Evolutionary conservation across 2,797 vertebrate species (phyloP).

Genomic region (Neostethus bicornis): DNA sequence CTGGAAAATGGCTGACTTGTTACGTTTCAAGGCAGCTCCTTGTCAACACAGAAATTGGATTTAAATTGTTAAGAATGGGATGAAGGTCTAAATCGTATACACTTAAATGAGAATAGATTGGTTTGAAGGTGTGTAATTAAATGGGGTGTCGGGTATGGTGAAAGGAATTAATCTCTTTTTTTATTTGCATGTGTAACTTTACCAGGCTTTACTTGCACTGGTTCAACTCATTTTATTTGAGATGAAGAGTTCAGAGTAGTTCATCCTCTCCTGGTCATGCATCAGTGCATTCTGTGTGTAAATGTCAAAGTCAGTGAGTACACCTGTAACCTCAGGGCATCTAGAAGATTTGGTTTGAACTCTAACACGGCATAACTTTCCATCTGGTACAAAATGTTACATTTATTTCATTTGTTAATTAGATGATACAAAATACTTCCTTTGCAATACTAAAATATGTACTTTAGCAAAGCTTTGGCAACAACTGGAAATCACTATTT

Average conservation of each 20-base stretch:
- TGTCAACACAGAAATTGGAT: conserved; percentile 14
- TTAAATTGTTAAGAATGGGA: conserved; percentile 18
- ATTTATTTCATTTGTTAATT: conserved; percentile 27
- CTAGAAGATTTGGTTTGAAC: conserved; percentile 36
- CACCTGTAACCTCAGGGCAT: conserved; percentile 33
- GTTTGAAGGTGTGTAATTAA: conserved; percentile 23
- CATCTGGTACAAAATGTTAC: conserved; percentile 32
- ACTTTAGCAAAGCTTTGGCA: not conserved
- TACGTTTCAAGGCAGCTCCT: conserved; percentile 8
- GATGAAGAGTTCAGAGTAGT: conserved; percentile 29
- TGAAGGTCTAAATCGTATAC: conserved; percentile 4
- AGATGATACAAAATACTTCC: conserved; percentile 28
- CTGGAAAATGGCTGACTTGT: conserved; percentile 10
- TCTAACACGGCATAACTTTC: conserved; percentile 37
- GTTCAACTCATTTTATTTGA: conserved; percentile 30
- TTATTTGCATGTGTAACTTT: conserved; percentile 5
- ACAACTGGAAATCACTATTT: not conserved
- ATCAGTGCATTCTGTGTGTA: conserved; percentile 28
- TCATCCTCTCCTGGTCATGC: conserved; percentile 39
- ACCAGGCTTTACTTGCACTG: conserved; percentile 9
- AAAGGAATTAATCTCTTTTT: conserved; percentile 4
- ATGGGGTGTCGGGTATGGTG: conserved; percentile 12
- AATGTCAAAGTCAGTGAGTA: conserved; percentile 30
- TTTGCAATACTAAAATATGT: conserved; percentile 29
- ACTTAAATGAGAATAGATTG: conserved; percentile 25